These are phyloP conservation scores for Oithona nana DNA, from an alignment of 2,888 invertebrate genomes.

Conservation along the genomic window DNA sequence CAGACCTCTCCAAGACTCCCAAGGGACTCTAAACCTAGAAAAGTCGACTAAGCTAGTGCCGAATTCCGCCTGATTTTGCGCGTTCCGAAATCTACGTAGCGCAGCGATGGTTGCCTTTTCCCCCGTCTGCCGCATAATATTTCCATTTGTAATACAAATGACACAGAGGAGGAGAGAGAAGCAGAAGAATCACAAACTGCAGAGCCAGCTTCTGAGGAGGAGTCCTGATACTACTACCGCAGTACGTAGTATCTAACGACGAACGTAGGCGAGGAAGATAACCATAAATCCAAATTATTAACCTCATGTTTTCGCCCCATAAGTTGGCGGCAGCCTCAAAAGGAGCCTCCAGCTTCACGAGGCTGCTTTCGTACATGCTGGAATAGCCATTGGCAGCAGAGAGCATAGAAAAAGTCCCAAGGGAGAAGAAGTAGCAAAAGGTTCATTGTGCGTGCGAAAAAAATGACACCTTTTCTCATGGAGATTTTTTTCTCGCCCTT, in stretches of 20 bases:
- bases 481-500: background rate
- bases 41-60: background rate
- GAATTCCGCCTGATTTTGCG: too few species aligned
- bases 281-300: background rate
- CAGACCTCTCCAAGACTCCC: too few species aligned
- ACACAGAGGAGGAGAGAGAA: background rate
- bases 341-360: background rate
- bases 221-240: too few species aligned
- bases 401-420: too few species aligned
- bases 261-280: background rate
- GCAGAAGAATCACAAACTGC: background rate
- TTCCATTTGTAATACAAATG: slow-evolving; percentile 12
- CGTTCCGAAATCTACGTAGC: background rate
- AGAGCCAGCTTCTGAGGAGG: background rate
- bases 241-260: too few species aligned
- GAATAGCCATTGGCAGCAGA: too few species aligned
- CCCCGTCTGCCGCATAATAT: slow-evolving; percentile 5
- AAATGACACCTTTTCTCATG: background rate
- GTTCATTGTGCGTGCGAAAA: background rate
- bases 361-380: background rate
- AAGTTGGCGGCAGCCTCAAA: background rate
- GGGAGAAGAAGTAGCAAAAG: too few species aligned
- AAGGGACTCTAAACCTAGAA: too few species aligned
- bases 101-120: background rate
- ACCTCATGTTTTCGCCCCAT: background rate